Conservation (phyloP, 1,140 invertebrate genomes). For the Drosophila azteca region DNA sequence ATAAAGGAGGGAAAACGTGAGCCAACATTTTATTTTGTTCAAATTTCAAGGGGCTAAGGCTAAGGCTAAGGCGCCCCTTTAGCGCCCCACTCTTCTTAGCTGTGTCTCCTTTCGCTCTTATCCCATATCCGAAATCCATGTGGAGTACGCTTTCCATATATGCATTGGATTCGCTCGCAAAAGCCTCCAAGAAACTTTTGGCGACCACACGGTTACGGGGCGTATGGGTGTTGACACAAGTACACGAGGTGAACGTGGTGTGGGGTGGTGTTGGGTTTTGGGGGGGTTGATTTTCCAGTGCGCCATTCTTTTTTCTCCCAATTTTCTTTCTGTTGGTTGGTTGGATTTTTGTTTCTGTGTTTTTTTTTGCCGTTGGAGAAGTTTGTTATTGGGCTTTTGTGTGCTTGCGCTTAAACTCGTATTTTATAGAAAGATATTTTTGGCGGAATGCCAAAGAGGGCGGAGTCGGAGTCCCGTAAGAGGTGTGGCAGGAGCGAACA, state of each 20-base stretch:
- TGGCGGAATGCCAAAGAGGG: conserved; percentile 60
- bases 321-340: conserved; percentile 37
- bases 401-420: conserved; percentile 73
- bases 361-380: conserved; percentile 33
- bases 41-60: conserved; percentile 45
- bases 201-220: no score
- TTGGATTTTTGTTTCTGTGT: conserved; percentile 30
- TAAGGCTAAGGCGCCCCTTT: no score
- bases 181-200: no score
- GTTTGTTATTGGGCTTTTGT: conserved; percentile 78
- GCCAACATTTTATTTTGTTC: conserved; percentile 55
- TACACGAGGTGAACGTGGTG: no score
- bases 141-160: no score
- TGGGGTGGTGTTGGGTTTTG: no score
- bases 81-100: background rate
- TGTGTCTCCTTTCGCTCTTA: no score
- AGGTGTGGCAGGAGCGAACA: no score
- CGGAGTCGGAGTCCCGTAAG: background rate
- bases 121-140: no score
- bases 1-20: conserved; percentile 20
- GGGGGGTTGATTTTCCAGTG: conserved; percentile 37
- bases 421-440: conserved; percentile 82
- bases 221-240: no score
- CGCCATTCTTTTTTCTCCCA: conserved; percentile 34
- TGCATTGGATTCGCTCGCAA: no score